Evolutionary conservation across 2,113 vertebrate species (phyloP), one percentile per base, ranked within the genome.

Genomic region (Alligator sinensis): DNA sequence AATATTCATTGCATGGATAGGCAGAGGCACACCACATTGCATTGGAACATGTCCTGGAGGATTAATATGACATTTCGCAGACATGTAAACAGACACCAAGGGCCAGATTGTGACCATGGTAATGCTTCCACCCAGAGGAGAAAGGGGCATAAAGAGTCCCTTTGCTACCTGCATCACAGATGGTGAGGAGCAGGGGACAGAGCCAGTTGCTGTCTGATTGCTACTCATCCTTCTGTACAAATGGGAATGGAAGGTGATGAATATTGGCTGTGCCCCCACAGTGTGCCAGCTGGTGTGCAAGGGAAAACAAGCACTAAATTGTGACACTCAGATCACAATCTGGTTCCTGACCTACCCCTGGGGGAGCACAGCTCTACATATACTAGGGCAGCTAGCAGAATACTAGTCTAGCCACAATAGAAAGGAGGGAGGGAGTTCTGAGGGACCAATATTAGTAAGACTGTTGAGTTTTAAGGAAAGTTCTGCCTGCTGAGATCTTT

Each of bases 351-450:
- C 7, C 0, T 4, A 54, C 62, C 25, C 1, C 60, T 28, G 1
- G 6, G 34, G 18, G 24, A 16, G 70, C 70, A 74, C 11, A 47
- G 34, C 11, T 74, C 4, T 47, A 13, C 4, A 2, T 28, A 18
- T 47, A 64, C 21, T 66, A 76, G 6, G 9, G 22, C 72, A 75
- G 76, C 82, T 76, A 84, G 4, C 55, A 24, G 55, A 38, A 22
- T 28, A 16, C 15, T 38, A n/a, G 28, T 4, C 47, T 13, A 5
- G n/a, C 34, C 57, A 75, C n/a, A 28, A 30, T 11, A 58, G 1
- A 3, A 0, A 2, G 1, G 2, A 84, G 62, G 66, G 13, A 17
- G 4, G 4, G 12, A 3, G 62, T 79, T 77, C 24, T 82, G 18
- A 70, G 16, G 34, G 34, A 11, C 34, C 21, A 12, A 2, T 15